Evolutionary conservation across 1,140 invertebrate genomes (phyloP).

Genomic region (Lepidurus apus): DNA sequence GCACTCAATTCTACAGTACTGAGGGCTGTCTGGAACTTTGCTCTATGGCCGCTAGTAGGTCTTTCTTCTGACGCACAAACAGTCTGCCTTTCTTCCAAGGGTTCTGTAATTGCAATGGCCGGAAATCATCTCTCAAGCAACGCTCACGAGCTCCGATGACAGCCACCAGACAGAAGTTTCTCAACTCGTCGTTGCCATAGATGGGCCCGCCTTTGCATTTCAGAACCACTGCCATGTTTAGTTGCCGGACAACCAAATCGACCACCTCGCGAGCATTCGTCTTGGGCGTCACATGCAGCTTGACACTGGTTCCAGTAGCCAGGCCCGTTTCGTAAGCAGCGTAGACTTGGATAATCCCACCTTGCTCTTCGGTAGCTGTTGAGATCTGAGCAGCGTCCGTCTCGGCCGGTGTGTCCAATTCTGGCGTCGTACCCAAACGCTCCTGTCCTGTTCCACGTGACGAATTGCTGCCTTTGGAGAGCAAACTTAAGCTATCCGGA

Average conservation of each 20-base stretch:
- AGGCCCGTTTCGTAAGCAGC: constrained; percentile 92
- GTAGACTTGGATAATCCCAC: constrained; percentile 63
- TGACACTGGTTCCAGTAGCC: constrained; percentile 82
- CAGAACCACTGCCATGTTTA: constrained; percentile 83
- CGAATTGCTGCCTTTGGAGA: background rate
- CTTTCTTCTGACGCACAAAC: constrained; percentile 82
- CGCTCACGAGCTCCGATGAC: constrained; percentile 87
- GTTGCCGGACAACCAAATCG: constrained; percentile 84
- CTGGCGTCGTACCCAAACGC: background rate
- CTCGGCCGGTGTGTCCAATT: constrained; percentile 23
- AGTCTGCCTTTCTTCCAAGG: constrained; percentile 90
- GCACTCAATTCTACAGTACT: constrained; percentile 32
- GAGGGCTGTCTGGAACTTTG: constrained; percentile 53
- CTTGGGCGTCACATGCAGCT: constrained; percentile 79
- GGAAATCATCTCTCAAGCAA: constrained; percentile 87
- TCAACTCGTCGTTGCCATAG: constrained; percentile 57
- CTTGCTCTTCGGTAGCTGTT: background rate
- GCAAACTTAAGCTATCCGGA: constrained; percentile 29
- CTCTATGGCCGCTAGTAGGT: constrained; percentile 77
- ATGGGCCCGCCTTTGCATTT: constrained; percentile 80
- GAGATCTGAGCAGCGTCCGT: background rate
- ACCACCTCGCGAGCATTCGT: constrained; percentile 91
- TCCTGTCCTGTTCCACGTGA: background rate
- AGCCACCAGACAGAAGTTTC: constrained; percentile 87
- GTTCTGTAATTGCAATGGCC: constrained; percentile 83